A percentile compares a stretch with the other conserved stretches of the same genome.
These are phyloP conservation scores for Bagarius yarrelli DNA, from an alignment of 2,113 vertebrate genomes.

Conservation along the genomic window DNA sequence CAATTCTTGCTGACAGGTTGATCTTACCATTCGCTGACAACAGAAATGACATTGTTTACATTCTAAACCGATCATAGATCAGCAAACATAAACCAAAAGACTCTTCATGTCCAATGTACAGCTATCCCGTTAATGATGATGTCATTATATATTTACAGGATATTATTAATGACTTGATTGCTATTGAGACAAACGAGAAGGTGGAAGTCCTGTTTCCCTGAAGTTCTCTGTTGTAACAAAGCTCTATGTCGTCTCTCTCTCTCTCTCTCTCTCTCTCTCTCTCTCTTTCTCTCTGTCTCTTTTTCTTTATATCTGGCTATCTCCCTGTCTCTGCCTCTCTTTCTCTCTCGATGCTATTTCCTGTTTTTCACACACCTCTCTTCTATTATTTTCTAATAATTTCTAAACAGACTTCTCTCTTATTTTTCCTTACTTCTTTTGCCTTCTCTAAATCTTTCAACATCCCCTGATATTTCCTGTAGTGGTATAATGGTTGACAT, in stretches of 20 bases:
- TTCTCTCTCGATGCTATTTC: neutral
- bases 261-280: neutral
- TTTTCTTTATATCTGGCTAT: neutral
- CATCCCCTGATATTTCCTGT: neutral
- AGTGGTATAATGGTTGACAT: neutral
- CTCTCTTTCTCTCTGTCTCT: constrained; percentile 12
- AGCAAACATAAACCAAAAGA: constrained; percentile 34
- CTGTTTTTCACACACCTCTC: constrained; percentile 1
- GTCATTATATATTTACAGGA: constrained; percentile 42
- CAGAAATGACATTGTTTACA: constrained; percentile 41
- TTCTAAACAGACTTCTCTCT: neutral
- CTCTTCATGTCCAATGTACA: constrained; percentile 45
- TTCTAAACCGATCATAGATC: constrained; percentile 37
- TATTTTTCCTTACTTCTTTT: neutral
- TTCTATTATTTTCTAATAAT: constrained; percentile 5
- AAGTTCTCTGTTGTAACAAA: constrained; percentile 1
- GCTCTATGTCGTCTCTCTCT: neutral
- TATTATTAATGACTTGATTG: constrained; percentile 30
- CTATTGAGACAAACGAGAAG: constrained; percentile 30
- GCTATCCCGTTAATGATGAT: constrained; percentile 36
- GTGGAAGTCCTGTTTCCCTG: constrained; percentile 10
- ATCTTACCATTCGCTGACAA: constrained; percentile 34
- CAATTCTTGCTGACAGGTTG: neutral
- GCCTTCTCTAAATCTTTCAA: constrained; percentile 10
- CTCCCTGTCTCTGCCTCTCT: neutral